Conservation (phyloP, 1,140 invertebrate genomes). For the Hyles vespertilio region DNA sequence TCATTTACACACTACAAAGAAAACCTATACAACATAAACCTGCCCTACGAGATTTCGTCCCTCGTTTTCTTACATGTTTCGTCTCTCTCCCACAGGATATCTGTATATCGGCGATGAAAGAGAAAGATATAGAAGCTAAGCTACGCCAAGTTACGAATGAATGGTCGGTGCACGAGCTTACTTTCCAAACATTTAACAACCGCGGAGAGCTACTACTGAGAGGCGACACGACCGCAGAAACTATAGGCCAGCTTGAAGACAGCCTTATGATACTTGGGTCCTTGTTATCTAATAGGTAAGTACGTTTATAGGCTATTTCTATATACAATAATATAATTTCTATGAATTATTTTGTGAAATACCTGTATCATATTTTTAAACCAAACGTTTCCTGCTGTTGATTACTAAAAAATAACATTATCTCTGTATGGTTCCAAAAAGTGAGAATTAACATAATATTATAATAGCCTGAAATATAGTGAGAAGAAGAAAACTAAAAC, state of each 20-base stretch:
- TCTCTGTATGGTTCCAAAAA: no score
- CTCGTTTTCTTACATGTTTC: not conserved
- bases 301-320: not conserved
- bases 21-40: not conserved
- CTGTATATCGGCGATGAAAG: conserved; percentile 98
- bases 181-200: conserved; percentile 97
- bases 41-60: not conserved
- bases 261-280: conserved; percentile 97
- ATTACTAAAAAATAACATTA: no score
- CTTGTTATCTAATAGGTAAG: conserved; percentile 89
- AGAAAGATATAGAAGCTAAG: conserved; percentile 98
- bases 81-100: conserved; percentile 82
- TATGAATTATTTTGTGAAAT: no score
- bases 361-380: no score
- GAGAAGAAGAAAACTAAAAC: no score
- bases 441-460: no score
- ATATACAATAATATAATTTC: no score
- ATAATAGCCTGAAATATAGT: no score
- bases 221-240: conserved; percentile 96
- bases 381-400: no score
- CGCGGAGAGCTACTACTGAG: conserved; percentile 93
- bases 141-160: conserved; percentile 95
- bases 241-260: conserved; percentile 95
- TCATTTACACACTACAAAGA: not conserved
- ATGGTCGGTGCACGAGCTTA: conserved; percentile 95